Evolutionary conservation across 2,888 invertebrate genomes (phyloP).

Genomic region (Melinopterus prodromus): DNA sequence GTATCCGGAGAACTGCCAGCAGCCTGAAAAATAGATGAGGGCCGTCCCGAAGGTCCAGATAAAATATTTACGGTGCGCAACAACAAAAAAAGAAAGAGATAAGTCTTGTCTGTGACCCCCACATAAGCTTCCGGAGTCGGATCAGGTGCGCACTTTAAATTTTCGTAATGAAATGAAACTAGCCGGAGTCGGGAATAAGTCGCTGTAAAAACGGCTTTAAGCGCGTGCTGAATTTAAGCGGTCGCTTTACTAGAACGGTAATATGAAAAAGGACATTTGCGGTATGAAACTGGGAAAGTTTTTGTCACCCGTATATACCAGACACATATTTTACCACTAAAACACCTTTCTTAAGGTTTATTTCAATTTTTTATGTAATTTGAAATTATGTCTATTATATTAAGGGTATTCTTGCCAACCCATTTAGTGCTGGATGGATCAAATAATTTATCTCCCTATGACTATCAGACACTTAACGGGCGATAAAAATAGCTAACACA

Average conservation of each 20-base stretch:
- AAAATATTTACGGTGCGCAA: conserved; percentile 4
- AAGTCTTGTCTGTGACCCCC: neutral
- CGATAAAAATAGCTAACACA: no score
- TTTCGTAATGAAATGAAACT: conserved; percentile 4
- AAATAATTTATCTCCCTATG: no score
- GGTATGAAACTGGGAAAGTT: neutral
- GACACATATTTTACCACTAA: neutral
- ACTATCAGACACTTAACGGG: no score
- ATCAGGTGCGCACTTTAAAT: conserved; percentile 4
- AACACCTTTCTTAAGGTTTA: no score
- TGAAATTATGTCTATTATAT: no score
- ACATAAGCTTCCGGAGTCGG: neutral
- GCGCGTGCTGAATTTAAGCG: conserved; percentile 4
- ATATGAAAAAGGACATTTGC: neutral
- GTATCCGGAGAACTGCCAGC: neutral
- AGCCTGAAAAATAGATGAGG: neutral
- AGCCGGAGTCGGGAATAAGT: neutral
- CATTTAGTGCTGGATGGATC: no score
- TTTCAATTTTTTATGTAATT: no score
- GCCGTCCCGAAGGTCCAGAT: neutral
- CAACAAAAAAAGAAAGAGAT: neutral
- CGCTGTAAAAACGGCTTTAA: neutral
- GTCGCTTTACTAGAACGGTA: neutral
- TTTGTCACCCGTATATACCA: neutral
- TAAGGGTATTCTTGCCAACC: no score